Base-by-base conservation (phyloP, 2,888 invertebrate species). In the Muscina levida region DNA sequence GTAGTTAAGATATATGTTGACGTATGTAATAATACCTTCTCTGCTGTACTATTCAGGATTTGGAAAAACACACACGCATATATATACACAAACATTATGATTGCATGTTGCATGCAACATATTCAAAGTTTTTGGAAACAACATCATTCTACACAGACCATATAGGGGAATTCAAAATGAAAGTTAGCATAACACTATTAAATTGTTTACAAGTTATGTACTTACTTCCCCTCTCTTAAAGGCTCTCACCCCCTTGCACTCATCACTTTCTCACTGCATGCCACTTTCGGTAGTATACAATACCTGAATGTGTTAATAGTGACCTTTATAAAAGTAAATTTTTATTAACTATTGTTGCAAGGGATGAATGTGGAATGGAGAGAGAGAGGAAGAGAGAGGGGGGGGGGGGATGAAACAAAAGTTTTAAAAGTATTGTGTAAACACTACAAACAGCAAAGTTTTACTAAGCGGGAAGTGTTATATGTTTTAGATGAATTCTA, bases 101-200 rank as follows among this genome's bases (percentile, higher is more conserved):
- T 31, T 39, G 62, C 62, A 62, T 62, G 62, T 62, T 15, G 62
- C 62, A 62, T 62, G 62, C 62, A 62, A 62, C 62, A 19, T 15
- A 5, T 19, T 39, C 22, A 22, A 42, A 39, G 62, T 39, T 39
- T 13, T 17, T 37, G 4, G 37, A 22, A n/a, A 51, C 6, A 59
- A 19, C 31, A 57, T 0, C 24, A 6, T 4, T n/a, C 57, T n/a
- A 44, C n/a, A n/a, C n/a, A n/a, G 17, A 17, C n/a, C n/a, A 51
- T 19, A 19, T 11, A 51, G 42, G 57, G 13, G 19, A 42, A 22
- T 6, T 19, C 11, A 19, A n/a, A 24, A 17, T 37, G 13, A 62
- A 62, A 62, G 62, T 62, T 62, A 62, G 22, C 22, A 11, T 62
- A 62, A 59, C 59, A 59, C 59, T 8, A 59, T 59, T 59, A 62